Conservation (phyloP, 2,113 vertebrate species). For the Corythornis vintsioides region DNA sequence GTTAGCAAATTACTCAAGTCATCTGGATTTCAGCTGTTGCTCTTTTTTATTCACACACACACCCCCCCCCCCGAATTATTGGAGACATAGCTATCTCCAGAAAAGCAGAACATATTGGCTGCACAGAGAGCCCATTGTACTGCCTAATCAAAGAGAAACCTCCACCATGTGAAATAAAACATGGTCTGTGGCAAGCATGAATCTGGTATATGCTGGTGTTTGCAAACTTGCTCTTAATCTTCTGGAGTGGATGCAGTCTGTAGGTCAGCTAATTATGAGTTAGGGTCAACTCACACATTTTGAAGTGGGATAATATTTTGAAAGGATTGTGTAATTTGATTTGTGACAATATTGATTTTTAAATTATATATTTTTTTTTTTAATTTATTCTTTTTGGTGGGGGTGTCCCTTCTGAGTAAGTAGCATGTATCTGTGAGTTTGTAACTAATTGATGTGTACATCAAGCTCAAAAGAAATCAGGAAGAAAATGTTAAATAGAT, state of each 20-base stretch:
- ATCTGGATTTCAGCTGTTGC: constrained; percentile 66
- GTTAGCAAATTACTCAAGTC: constrained; percentile 42
- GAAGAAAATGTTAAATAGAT: neutral
- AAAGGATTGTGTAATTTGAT: neutral
- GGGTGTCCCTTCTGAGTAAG: neutral
- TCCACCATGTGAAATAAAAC: neutral
- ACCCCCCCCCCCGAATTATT: neutral
- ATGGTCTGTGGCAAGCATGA: neutral
- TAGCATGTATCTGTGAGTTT: neutral
- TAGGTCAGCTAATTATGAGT: neutral
- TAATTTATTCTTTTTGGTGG: neutral
- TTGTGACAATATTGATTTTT: neutral
- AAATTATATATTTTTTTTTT: neutral
- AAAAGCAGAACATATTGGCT: neutral
- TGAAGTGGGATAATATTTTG: neutral
- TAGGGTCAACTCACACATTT: neutral
- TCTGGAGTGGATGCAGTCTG: neutral
- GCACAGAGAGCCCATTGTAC: constrained; percentile 46
- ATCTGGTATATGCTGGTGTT: neutral
- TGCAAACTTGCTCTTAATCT: neutral
- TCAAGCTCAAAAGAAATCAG: neutral
- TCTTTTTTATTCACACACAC: neutral
- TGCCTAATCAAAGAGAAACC: neutral
- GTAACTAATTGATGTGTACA: neutral
- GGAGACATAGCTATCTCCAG: neutral